These are phyloP conservation scores for Willisornis vidua DNA, from an alignment of 2,113 vertebrate genomes.

Conservation along the genomic window DNA sequence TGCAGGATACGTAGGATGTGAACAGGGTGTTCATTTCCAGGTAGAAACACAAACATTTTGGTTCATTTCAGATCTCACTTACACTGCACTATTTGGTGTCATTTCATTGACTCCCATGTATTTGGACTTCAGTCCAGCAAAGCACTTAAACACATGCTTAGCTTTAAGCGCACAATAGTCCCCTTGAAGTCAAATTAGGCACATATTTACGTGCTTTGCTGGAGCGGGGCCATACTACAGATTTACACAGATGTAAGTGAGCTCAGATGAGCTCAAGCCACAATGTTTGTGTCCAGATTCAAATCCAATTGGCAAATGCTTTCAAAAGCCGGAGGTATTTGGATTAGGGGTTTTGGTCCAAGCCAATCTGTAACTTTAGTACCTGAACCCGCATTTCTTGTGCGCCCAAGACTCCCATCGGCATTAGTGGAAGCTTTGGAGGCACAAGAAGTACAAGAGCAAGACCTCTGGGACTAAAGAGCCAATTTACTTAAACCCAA, in stretches of 20 bases:
- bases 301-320: constrained; percentile 71
- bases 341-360: constrained; percentile 68
- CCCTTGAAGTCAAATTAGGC: constrained; percentile 72
- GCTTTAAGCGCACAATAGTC: constrained; percentile 62
- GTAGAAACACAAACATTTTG: constrained; percentile 61
- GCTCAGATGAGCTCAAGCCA: constrained; percentile 71
- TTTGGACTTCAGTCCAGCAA: constrained; percentile 62
- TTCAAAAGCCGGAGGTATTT: constrained; percentile 66
- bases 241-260: constrained; percentile 72
- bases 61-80: constrained; percentile 67
- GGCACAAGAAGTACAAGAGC: constrained; percentile 44
- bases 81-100: constrained; percentile 24
- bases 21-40: constrained; percentile 43
- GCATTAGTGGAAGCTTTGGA: constrained; percentile 66
- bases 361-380: constrained; percentile 71
- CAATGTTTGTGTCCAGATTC: constrained; percentile 68
- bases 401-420: constrained; percentile 50
- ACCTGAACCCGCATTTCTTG: constrained; percentile 61
- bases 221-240: constrained; percentile 63
- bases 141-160: constrained; percentile 69
- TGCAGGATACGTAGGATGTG: neutral
- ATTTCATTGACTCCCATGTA: constrained; percentile 61
- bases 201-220: constrained; percentile 68
- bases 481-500: constrained; percentile 68
- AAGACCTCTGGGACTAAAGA: constrained; percentile 56